Evolutionary conservation across 2,113 vertebrate genomes (phyloP).

Genomic region (Coptodon rendalli): DNA sequence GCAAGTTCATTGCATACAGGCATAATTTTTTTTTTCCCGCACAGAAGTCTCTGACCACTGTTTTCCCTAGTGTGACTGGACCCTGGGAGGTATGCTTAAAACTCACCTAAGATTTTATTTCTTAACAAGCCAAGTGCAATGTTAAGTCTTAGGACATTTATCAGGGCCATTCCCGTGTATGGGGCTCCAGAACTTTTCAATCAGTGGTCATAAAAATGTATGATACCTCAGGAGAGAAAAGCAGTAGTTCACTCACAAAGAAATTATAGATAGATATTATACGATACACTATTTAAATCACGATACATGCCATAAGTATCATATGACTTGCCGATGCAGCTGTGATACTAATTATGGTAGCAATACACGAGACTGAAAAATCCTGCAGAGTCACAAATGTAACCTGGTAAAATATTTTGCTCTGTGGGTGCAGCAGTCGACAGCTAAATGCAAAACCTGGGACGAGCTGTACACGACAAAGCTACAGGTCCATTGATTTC

Average conservation of each 20-base stretch:
- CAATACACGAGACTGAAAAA: neutral
- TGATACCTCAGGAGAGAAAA: neutral
- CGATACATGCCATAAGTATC: constrained; percentile 6
- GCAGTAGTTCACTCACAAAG: neutral
- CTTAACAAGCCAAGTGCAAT: neutral
- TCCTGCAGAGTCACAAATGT: neutral
- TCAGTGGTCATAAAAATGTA: constrained; percentile 20
- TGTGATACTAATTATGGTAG: constrained; percentile 28
- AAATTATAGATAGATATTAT: neutral
- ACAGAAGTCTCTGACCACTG: neutral
- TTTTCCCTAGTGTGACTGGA: neutral
- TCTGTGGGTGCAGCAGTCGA: neutral
- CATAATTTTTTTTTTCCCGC: neutral
- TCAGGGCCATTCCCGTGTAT: neutral
- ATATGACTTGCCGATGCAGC: constrained; percentile 30
- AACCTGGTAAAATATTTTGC: neutral
- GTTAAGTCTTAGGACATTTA: neutral
- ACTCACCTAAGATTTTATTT: neutral
- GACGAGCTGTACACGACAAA: neutral
- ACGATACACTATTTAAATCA: constrained; percentile 19
- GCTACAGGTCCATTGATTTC: constrained; percentile 38
- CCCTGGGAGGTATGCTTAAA: neutral
- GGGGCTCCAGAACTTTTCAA: neutral
- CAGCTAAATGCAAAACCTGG: constrained; percentile 3
- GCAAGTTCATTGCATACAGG: neutral